phyloP scores from a whole-genome alignment of 2,888 invertebrate genomes.

The Trichogramma dendrolimi region DNA sequence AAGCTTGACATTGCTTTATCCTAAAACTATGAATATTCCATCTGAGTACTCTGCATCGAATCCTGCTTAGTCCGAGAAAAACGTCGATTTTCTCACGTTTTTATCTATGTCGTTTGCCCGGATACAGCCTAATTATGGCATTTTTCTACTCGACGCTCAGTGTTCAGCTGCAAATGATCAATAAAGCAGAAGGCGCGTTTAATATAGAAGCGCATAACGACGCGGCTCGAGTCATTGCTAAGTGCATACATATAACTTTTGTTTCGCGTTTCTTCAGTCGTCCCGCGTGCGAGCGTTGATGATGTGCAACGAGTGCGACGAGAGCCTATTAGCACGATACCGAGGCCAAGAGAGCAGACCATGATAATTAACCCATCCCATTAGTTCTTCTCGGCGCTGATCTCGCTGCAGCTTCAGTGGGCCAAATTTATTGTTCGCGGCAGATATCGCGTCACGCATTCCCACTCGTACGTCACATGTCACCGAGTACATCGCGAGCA shows the following conservation, averaged over 20 bases:
- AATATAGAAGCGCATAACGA: conserved; percentile 36
- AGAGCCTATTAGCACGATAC: conserved; percentile 32
- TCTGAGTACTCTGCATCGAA: background rate
- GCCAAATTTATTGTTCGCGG: conserved; percentile 28
- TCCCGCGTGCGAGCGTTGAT: conserved; percentile 8
- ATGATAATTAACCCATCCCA: conserved; percentile 47
- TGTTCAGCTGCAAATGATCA: conserved; percentile 16
- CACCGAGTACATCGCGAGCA: too few relatives aligned
- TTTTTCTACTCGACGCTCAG: conserved; percentile 23
- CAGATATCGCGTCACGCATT: conserved; percentile 18
- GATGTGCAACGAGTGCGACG: too few relatives aligned
- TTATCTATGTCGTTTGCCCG: conserved; percentile 20
- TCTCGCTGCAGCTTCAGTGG: conserved; percentile 16
- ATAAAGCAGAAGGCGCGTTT: conserved; percentile 4
- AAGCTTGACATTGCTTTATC: conserved; percentile 3
- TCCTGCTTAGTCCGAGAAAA: too few relatives aligned
- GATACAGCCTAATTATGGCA: conserved; percentile 21
- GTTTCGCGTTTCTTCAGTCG: conserved; percentile 25
- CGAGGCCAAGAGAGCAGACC: conserved; percentile 23
- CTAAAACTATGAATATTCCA: background rate
- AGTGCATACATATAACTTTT: conserved; percentile 33
- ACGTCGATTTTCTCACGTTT: conserved; percentile 23
- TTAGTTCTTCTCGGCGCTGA: conserved; percentile 30
- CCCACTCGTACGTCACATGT: background rate
- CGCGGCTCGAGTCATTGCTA: conserved; percentile 24